phyloP scores from a whole-genome alignment of 2,113 vertebrate genomes.

The Chrysemys picta region DNA sequence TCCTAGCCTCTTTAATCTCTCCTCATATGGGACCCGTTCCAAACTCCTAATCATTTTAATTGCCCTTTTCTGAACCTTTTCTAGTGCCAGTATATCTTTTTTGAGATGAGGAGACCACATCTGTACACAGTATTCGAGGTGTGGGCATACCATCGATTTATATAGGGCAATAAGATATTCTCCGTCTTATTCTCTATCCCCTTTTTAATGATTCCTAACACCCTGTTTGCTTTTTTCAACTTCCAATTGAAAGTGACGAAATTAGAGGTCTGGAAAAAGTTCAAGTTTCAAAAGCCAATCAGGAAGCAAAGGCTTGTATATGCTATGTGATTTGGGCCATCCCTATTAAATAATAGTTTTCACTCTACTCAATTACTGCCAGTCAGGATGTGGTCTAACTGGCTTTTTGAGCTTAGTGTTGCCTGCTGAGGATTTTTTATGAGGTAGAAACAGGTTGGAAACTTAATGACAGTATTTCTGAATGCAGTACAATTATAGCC shows the following conservation, averaged over 20 bases:
- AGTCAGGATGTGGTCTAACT: neutral
- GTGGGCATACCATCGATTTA: too few species aligned
- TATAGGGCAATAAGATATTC: too few species aligned
- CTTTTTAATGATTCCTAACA: too few species aligned
- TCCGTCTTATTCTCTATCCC: too few species aligned
- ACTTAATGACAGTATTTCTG: accelerated
- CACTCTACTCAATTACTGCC: neutral
- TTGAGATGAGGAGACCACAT: too few species aligned
- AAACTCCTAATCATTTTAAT: too few species aligned
- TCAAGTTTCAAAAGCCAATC: neutral
- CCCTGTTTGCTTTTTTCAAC: neutral
- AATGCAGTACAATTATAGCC: neutral
- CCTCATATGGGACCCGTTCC: too few species aligned
- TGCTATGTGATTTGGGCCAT: neutral
- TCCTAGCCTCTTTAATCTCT: too few species aligned
- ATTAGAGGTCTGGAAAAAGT: constrained; percentile 5
- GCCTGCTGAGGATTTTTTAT: neutral
- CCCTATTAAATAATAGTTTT: neutral
- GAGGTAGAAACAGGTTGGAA: neutral
- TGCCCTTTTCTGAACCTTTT: too few species aligned
- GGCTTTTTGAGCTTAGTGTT: neutral
- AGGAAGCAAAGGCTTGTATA: neutral
- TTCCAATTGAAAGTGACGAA: constrained; percentile 23
- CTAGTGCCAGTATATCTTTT: too few species aligned
- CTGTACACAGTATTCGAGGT: too few species aligned